Percentiles rank a stretch among this genome's conserved stretches.
Conservation (phyloP, 2,888 invertebrate species). For the Eugnorisma glareosa region DNA sequence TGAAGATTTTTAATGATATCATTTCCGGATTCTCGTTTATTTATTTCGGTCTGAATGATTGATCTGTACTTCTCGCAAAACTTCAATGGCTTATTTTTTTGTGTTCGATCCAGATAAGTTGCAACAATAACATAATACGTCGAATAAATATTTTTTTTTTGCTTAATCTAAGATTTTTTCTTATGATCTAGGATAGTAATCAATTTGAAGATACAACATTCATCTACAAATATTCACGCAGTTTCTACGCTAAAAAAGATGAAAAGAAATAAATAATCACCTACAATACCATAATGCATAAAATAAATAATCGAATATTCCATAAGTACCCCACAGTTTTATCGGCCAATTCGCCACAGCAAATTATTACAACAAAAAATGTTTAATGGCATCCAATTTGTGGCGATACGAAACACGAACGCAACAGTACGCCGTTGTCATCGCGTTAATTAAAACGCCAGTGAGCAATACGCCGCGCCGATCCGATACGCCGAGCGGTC, state of each 20-base stretch:
- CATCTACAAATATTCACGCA: neutral
- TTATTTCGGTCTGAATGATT: conserved; percentile 29
- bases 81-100: neutral
- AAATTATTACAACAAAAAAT: conserved; percentile 60
- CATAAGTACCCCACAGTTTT: conserved; percentile 23
- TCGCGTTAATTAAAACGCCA: conserved; percentile 66
- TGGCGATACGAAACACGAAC: conserved; percentile 61
- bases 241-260: neutral
- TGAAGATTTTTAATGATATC: conserved; percentile 24
- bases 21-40: conserved; percentile 38
- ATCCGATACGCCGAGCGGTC: conserved; percentile 61
- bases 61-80: neutral
- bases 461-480: conserved; percentile 55
- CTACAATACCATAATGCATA: neutral
- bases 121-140: neutral
- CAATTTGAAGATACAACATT: neutral
- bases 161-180: too few species aligned
- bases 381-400: conserved; percentile 59
- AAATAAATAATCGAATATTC: conserved; percentile 13
- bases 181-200: too few species aligned
- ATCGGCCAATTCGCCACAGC: conserved; percentile 41
- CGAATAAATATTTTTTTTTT: neutral
- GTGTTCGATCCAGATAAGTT: neutral
- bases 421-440: conserved; percentile 64
- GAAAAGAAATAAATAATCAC: neutral